Evolutionary conservation across 1,140 invertebrate species (phyloP), one percentile per base, ranked within the genome.

Genomic region (Xylocopa sonorina): DNA sequence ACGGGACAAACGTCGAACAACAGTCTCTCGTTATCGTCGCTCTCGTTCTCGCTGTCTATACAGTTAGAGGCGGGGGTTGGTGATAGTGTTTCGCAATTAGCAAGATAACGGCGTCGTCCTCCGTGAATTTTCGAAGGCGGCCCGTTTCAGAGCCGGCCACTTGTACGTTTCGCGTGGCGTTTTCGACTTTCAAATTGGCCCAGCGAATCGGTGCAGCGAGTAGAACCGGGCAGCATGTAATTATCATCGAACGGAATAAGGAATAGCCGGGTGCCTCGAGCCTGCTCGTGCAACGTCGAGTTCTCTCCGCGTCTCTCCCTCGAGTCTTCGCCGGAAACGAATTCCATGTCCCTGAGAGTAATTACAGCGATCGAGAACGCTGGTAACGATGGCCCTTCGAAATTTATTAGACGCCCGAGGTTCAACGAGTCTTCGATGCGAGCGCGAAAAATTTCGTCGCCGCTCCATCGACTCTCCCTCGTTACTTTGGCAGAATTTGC

Each of bases 201-300:
- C 21, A 38, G 51, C 9, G 51, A 71, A 71, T 71, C 64, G 64
- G 24, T 71, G 34, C 68, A 55, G 29, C 34, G 62, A 64, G 27
- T 18, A 16, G 9, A 12, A 27, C 14, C 9, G 6, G 7, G n/a
- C 32, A 34, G 10, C 38, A 34, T 71, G 50, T 71, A 71, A 71
- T 71, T 71, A 71, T 71, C 68, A 71, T 43, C 68, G 68, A 57
- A 43, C 51, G 51, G 68, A 71, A 71, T 71, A 71, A 71, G 68
- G 51, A 71, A 57, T n/a, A 29, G 68, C 34, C 29, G 29, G 24
- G 18, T 16, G 16, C n/a, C 9, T 16, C 14, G 34, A 43, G n/a
- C 66, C 48, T 5, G 51, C 38, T 38, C 38, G 50, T 2, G 58
- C 34, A 69, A 55, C 67, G 66, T 68, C 34, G 34, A 71, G 43